Percentiles rank a stretch among this genome's conserved stretches.
Evolutionary conservation across 2,113 vertebrate genomes (phyloP).

Genomic region (Oceanodroma tethys): DNA sequence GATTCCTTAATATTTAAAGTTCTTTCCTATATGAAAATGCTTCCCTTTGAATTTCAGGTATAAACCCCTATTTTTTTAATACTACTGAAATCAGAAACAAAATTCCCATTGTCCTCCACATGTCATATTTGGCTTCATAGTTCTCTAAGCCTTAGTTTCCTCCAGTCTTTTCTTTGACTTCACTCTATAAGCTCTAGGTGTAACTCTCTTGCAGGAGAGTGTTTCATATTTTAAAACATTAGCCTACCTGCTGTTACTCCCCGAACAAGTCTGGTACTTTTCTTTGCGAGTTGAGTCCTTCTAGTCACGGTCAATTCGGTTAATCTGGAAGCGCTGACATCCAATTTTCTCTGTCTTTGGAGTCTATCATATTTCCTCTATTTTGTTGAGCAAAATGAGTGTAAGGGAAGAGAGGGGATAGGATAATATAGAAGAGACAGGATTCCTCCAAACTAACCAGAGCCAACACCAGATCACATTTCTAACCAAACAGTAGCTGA

Average conservation of each 20-base stretch:
- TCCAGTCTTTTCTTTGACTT: not conserved
- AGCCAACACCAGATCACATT: conserved; percentile 28
- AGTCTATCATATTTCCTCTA: conserved; percentile 2
- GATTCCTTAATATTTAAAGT: not conserved
- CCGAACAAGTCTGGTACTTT: not conserved
- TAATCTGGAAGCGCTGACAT: not conserved
- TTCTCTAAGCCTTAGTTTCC: not conserved
- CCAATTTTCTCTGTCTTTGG: conserved; percentile 8
- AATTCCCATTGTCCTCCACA: not conserved
- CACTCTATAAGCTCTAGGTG: not conserved
- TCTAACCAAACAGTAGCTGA: conserved; percentile 49
- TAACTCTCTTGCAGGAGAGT: not conserved
- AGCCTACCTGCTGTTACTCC: not conserved
- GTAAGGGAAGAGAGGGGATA: not conserved
- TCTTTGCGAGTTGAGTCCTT: conserved; percentile 15
- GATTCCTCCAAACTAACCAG: not conserved
- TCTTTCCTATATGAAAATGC: not conserved
- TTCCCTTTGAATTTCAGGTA: not conserved
- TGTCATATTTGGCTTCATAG: not conserved
- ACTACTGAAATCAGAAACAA: not conserved
- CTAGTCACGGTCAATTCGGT: not conserved
- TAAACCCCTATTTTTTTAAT: not conserved
- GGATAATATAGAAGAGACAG: not conserved
- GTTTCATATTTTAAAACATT: not conserved
- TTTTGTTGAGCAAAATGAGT: not conserved